A percentile compares a stretch with the other conserved stretches of the same genome.
phyloP scores from a whole-genome alignment of 1,140 invertebrate species.

The Vollenhovia emeryi region DNA sequence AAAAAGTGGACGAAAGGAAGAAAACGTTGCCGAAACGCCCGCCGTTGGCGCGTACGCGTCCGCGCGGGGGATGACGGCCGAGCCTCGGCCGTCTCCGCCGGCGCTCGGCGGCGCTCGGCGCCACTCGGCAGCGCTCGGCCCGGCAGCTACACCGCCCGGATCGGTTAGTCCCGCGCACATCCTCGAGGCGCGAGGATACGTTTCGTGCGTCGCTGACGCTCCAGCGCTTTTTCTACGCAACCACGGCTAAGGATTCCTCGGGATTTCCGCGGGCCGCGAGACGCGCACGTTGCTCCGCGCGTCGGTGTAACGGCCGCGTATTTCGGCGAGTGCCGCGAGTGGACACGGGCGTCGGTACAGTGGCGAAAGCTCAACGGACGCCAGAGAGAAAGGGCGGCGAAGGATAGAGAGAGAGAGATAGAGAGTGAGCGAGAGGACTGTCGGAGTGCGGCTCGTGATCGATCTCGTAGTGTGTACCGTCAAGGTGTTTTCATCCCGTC shows the following conservation, averaged over 20 bases:
- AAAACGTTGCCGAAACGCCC: constrained; percentile 43
- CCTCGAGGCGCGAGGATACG: constrained; percentile 54
- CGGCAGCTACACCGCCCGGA: constrained; percentile 75
- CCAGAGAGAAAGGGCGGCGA: neutral
- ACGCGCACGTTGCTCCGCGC: neutral
- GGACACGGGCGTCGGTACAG: neutral
- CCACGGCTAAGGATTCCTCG: constrained; percentile 56
- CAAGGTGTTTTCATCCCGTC: constrained; percentile 60
- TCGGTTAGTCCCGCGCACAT: constrained; percentile 77
- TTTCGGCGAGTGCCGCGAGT: constrained; percentile 38
- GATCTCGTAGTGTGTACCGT: constrained; percentile 63
- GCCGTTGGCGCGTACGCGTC: neutral
- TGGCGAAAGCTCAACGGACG: constrained; percentile 4
- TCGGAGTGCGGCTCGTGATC: constrained; percentile 65
- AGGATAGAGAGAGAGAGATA: neutral
- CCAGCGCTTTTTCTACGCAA: constrained; percentile 17
- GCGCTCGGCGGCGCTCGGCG: constrained; percentile 66
- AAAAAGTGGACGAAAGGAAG: neutral
- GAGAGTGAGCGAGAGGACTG: neutral
- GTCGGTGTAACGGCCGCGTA: neutral
- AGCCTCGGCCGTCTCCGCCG: constrained; percentile 69
- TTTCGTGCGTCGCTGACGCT: constrained; percentile 29
- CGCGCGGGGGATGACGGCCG: constrained; percentile 56
- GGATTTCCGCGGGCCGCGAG: neutral
- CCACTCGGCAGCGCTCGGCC: constrained; percentile 59